Base-by-base conservation (phyloP, 1,140 invertebrate genomes). In the Melitaea cinxia region DNA sequence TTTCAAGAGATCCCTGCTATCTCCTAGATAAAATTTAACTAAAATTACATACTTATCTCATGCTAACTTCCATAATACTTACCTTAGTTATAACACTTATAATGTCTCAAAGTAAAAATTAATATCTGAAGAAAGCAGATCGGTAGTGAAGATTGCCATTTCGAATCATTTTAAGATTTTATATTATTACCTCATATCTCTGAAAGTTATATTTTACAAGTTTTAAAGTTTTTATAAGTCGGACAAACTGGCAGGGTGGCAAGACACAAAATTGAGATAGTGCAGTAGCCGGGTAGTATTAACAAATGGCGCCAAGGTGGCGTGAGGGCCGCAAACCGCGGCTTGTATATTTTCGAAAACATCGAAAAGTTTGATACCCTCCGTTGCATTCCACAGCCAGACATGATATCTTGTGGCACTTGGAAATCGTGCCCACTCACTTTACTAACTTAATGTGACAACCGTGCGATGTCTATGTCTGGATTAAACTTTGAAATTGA, bases 121-220 rank as follows among this genome's bases (percentile, higher is more conserved):
- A 49, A 50, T n/a, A n/a, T n/a, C n/a, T n/a, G 63, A 19, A 59
- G 59, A 55, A 58, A n/a, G 5, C 35, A 1, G 1, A 68, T 58
- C 23, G 63, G 55, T 61, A 42, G 54, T 37, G 54, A 59, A 65
- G 64, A 63, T 69, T 55, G 58, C 59, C 45, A n/a, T 67, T 68
- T 67, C 60, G 58, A 70, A 66, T 35, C 24, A 57, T 49, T 57
- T 35, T 54, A 52, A 52, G 61, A 50, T 26, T 64, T 45, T 53
- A 50, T 62, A 54, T 55, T 60, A 72, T 60, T 61, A 67, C 79
- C 73, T 80, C 74, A 77, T 80, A 81, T 84, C 82, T 84, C 78
- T 83, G 65, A 81, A 83, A 82, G 75, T 80, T 82, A 69, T 83
- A 73, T 85, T 81, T 83, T 80, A 85, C 80, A 47, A 47, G 42